These are phyloP conservation scores for Lepeophtheirus nordmannii DNA, from an alignment of 2,888 invertebrate genomes.

Conservation along the genomic window DNA sequence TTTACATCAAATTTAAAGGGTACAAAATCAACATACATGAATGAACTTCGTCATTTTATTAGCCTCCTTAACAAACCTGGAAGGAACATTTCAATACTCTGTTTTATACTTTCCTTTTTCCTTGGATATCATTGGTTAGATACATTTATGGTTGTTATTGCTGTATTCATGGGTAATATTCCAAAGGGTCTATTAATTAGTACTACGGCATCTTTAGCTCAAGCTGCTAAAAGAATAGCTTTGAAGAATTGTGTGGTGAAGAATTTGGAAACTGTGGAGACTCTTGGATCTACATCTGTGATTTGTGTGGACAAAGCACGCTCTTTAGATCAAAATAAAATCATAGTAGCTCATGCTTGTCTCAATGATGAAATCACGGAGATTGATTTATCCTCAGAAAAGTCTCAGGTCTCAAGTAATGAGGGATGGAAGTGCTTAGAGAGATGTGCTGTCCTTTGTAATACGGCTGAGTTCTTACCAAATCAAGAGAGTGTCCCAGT, in stretches of 20 bases:
- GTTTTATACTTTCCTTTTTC: constrained; percentile 91
- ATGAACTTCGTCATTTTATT: constrained; percentile 98
- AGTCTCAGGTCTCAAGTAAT: constrained; percentile 83
- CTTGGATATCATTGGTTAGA: constrained; percentile 97
- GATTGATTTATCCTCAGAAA: constrained; percentile 96
- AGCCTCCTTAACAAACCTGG: constrained; percentile 93
- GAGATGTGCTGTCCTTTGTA: constrained; percentile 87
- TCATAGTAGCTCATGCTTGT: constrained; percentile 99
- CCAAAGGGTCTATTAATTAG: constrained; percentile 96
- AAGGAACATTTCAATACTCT: constrained; percentile 84
- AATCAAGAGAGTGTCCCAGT: constrained; percentile 83
- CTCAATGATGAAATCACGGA: constrained; percentile 97
- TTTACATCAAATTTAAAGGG: constrained; percentile 83
- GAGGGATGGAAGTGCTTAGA: constrained; percentile 72
- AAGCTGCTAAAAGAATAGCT: constrained; percentile 98
- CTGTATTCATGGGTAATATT: constrained; percentile 98
- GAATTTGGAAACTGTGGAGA: constrained; percentile 98
- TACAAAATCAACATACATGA: constrained; percentile 93
- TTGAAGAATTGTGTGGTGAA: constrained; percentile 97
- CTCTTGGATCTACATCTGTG: constrained; percentile 92
- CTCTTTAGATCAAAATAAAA: constrained; percentile 92
- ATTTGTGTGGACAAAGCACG: constrained; percentile 99
- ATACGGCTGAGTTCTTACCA: constrained; percentile 93
- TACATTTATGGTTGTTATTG: constrained; percentile 96
- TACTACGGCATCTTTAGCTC: constrained; percentile 91